A percentile compares a stretch with the other conserved stretches of the same genome.
Evolutionary conservation across 2,113 vertebrate genomes (phyloP).

Genomic region (Papio anubis): DNA sequence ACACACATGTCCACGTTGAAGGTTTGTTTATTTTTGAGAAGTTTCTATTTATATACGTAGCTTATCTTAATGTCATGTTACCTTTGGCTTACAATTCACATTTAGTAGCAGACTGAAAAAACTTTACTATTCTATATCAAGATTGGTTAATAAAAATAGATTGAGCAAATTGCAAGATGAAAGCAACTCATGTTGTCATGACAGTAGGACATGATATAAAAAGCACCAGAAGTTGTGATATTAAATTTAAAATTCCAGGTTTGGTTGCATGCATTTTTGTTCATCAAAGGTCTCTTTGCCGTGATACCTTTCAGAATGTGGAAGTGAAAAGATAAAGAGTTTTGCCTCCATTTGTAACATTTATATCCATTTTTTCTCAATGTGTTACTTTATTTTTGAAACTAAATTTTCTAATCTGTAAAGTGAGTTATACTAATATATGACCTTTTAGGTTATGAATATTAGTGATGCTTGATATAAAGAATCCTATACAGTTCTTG

Average conservation of each 20-base stretch:
- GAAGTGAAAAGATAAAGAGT: neutral
- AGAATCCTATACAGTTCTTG: neutral
- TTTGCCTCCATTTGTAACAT: neutral
- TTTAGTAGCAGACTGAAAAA: neutral
- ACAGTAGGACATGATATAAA: neutral
- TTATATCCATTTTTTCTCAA: neutral
- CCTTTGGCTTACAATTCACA: neutral
- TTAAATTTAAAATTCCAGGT: neutral
- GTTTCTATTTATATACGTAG: neutral
- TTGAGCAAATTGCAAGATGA: neutral
- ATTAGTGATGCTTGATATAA: neutral
- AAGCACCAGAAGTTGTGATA: neutral
- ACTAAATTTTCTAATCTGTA: neutral
- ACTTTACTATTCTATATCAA: neutral
- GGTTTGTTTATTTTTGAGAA: neutral
- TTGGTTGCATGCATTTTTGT: neutral
- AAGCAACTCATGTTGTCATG: neutral
- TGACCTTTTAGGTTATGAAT: neutral
- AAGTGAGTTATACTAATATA: neutral
- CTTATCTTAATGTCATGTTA: neutral
- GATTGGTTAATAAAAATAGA: neutral
- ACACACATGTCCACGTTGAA: neutral
- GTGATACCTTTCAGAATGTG: neutral
- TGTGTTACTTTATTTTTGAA: neutral
- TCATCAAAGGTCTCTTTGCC: neutral